Conservation (phyloP, 2,888 invertebrate genomes). For the Caenorhabditis virilis region DNA sequence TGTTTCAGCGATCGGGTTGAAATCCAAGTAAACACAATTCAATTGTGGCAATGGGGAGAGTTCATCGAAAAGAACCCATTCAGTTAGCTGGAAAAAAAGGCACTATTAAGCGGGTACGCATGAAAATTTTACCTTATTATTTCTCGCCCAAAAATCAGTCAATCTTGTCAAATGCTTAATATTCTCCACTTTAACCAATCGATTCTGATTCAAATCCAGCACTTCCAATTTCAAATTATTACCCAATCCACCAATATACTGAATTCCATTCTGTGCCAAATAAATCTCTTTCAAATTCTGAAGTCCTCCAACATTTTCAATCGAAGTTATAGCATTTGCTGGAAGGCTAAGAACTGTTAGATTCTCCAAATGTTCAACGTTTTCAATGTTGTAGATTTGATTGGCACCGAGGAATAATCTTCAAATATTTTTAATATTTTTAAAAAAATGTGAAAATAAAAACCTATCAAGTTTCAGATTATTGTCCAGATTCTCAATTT, state of each 20-base stretch:
- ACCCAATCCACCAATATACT: conserved; percentile 78
- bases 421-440: conserved; percentile 80
- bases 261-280: conserved; percentile 88
- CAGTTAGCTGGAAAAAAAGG: conserved; percentile 31
- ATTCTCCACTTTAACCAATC: conserved; percentile 48
- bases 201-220: conserved; percentile 60
- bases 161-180: conserved; percentile 51
- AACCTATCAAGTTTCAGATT: conserved; percentile 38
- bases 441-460: background rate
- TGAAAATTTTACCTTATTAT: conserved; percentile 44
- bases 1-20: conserved; percentile 77
- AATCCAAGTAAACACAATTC: conserved; percentile 75
- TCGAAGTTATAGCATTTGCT: conserved; percentile 50
- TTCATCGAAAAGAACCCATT: conserved; percentile 50
- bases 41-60: conserved; percentile 46
- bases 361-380: conserved; percentile 39
- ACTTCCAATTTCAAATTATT: conserved; percentile 60
- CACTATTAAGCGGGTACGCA: background rate
- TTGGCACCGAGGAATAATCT: conserved; percentile 95
- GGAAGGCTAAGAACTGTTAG: conserved; percentile 54
- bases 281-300: conserved; percentile 79
- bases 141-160: conserved; percentile 62
- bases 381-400: conserved; percentile 84
- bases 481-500: conserved; percentile 84
- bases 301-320: conserved; percentile 77